Base-by-base conservation (phyloP, 2,888 invertebrate genomes). In the Lasioglossum calceatum region DNA sequence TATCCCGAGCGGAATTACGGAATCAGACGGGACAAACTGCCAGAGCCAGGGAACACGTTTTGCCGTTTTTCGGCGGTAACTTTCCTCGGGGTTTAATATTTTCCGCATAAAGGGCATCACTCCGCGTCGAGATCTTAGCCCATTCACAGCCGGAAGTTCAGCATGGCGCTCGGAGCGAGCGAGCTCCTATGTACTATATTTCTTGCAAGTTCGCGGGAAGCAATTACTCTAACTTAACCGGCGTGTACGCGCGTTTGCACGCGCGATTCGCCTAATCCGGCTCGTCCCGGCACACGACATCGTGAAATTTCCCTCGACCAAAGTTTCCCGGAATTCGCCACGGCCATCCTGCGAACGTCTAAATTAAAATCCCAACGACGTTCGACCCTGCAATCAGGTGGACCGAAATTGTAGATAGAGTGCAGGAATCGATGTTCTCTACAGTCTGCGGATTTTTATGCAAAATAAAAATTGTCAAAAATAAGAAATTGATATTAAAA, bases 201-300 rank as follows among this genome's bases (percentile, higher is more conserved):
- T 67, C 67, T 67, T 67, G 67, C 67, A 67, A 67, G 36, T 67
- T 67, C 36, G 36, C 36, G 23, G 50, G 70, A 78, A 70, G 78
- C 71, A 78, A 78, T 78, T 78, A 78, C 78, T 78, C 50, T 47
- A 78, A 78, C 47, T 50, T 78, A 71, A 54, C 42, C 75, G 36
- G 36, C 67, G 64, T 64, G 64, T 64, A 64, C 75, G 50, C 50
- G 75, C 54, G 75, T 36, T n/a, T 39, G 75, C 61, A 27, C 76
- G 76, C 76, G 61, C 58, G 61, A 42, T 76, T 54, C 75, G 39
- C 75, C 64, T 64, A 64, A 64, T 64, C 32, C 64, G 64, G 64
- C 64, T 64, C 32, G 64, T 64, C 32, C 64, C 16, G 32, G 64
- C 27, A 7, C 64, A 32, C 61, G 61, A 64, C 32, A 32, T 32